Conservation (phyloP, 2,797 vertebrate species). For the Catharus ustulatus region DNA sequence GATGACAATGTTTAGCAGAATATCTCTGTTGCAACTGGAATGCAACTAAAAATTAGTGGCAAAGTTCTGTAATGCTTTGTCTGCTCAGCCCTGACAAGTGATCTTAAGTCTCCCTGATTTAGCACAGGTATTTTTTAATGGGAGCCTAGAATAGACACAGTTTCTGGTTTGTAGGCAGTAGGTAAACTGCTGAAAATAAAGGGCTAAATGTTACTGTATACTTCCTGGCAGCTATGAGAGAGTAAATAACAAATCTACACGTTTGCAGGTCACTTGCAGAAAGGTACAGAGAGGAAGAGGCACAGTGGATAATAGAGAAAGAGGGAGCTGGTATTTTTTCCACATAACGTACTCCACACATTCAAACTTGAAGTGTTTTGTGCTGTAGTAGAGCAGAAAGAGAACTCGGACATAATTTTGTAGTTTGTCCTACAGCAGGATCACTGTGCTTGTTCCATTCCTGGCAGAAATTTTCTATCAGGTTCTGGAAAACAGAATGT, state of each 20-base stretch:
- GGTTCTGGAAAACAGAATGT: not conserved
- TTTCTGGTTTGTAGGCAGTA: not conserved
- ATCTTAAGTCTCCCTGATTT: not conserved
- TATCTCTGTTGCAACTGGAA: not conserved
- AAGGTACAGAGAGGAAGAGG: not conserved
- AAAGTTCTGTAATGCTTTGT: not conserved
- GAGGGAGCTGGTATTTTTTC: not conserved
- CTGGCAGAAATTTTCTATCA: not conserved
- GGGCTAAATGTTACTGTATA: not conserved
- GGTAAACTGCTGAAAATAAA: not conserved
- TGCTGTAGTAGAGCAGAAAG: not conserved
- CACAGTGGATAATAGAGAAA: not conserved
- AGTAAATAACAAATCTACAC: not conserved
- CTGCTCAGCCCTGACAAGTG: not conserved
- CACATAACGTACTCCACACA: accelerated
- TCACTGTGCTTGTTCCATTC: not conserved
- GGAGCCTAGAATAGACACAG: not conserved
- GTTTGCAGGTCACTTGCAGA: not conserved
- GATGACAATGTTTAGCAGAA: not conserved
- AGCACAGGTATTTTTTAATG: not conserved
- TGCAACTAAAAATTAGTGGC: not conserved
- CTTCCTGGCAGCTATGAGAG: not conserved
- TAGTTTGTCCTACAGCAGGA: not conserved
- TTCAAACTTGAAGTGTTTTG: not conserved
- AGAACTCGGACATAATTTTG: not conserved